Percentiles rank a stretch among this genome's conserved stretches.
phyloP scores from a whole-genome alignment of 1,140 invertebrate species.

The Andricus grossulariae region DNA sequence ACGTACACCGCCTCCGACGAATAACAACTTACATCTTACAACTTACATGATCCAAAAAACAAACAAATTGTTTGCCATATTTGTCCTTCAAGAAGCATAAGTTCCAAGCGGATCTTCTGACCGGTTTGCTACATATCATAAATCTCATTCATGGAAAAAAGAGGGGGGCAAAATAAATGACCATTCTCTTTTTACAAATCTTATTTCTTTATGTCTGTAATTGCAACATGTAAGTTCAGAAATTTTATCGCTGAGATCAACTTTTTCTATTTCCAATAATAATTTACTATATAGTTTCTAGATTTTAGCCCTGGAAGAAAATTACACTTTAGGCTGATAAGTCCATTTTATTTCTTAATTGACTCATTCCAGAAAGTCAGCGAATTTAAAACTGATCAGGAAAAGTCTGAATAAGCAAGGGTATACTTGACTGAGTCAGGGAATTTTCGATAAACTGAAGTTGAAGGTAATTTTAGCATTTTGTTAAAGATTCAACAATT shows the following conservation, averaged over 20 bases:
- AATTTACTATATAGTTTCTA: background rate
- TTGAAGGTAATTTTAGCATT: too few relatives aligned
- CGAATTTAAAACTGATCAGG: too few relatives aligned
- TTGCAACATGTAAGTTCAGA: background rate
- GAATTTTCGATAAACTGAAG: too few relatives aligned
- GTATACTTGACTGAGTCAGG: too few relatives aligned
- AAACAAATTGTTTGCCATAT: slow-evolving; percentile 25
- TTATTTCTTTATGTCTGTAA: slow-evolving; percentile 11
- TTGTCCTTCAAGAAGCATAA: slow-evolving; percentile 17
- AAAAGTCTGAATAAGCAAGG: too few relatives aligned
- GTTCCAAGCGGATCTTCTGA: slow-evolving; percentile 12
- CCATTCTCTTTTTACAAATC: background rate
- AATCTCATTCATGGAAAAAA: slow-evolving; percentile 16
- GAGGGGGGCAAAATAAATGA: background rate
- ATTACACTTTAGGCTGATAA: too few relatives aligned
- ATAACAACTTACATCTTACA: background rate
- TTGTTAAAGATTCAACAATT: too few relatives aligned
- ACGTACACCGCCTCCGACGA: slow-evolving; percentile 17
- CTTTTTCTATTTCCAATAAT: background rate
- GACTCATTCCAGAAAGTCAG: too few relatives aligned
- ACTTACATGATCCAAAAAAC: background rate
- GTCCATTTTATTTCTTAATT: too few relatives aligned
- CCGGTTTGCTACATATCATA: slow-evolving; percentile 22
- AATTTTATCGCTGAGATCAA: background rate
- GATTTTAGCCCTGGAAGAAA: too few relatives aligned